Percentiles rank a stretch among this genome's conserved stretches.
Conservation (phyloP, 2,113 vertebrate species). For the Ardeotis arabs region DNA sequence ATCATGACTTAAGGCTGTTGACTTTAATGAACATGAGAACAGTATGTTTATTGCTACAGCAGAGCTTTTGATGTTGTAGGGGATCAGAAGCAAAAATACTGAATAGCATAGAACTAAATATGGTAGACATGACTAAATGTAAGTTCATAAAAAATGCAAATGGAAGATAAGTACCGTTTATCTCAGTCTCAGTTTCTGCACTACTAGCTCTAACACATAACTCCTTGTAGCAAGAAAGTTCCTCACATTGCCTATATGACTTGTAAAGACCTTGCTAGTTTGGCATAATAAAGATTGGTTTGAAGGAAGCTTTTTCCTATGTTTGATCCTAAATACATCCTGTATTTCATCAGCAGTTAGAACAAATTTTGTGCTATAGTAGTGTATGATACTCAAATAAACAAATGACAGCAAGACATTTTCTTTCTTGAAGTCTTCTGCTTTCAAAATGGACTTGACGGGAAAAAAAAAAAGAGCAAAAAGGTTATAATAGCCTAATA, state of each 20-base stretch:
- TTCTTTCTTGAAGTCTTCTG: not conserved
- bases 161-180: not conserved
- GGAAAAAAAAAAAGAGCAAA: not conserved
- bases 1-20: not conserved
- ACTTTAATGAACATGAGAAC: not conserved
- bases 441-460: not conserved
- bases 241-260: not conserved
- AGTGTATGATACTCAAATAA: not conserved
- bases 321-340: not conserved
- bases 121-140: not conserved
- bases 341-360: not conserved
- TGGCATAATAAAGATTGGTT: not conserved
- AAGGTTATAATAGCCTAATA: not conserved
- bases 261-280: not conserved
- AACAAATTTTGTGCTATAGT: not conserved
- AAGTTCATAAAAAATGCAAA: not conserved
- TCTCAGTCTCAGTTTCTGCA: not conserved
- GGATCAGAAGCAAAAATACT: not conserved
- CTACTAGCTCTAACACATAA: not conserved
- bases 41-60: not conserved
- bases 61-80: not conserved
- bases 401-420: not conserved
- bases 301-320: not conserved
- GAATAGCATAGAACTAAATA: not conserved
- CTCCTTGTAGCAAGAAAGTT: not conserved